A percentile compares a stretch with the other conserved stretches of the same genome.
Evolutionary conservation across 2,888 invertebrate species (phyloP).

Genomic region (Herminia tarsipennalis): DNA sequence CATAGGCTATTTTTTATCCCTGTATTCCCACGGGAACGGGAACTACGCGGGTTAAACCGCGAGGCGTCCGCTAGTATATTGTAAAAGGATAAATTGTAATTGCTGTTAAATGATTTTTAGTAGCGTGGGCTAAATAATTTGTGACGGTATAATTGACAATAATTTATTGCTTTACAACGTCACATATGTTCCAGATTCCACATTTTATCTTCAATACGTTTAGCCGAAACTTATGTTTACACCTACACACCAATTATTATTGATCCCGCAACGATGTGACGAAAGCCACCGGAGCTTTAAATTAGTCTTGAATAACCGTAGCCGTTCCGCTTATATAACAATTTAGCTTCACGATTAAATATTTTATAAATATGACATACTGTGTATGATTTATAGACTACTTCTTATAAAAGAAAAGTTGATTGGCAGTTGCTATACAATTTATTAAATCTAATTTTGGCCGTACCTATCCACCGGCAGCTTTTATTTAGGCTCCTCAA

Average conservation of each 20-base stretch:
- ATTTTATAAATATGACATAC: conserved; percentile 20
- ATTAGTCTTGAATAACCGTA: conserved; percentile 67
- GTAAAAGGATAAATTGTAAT: too few relatives aligned
- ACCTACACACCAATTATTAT: conserved; percentile 59
- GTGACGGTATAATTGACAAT: background rate
- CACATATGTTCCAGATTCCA: conserved; percentile 10
- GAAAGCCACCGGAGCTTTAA: conserved; percentile 59
- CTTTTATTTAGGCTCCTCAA: too few relatives aligned
- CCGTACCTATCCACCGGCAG: too few relatives aligned
- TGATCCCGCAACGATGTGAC: conserved; percentile 54
- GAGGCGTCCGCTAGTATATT: too few relatives aligned
- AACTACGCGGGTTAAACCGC: too few relatives aligned
- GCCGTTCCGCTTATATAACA: conserved; percentile 52
- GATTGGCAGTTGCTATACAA: background rate
- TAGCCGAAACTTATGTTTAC: conserved; percentile 26
- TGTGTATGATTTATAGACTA: conserved; percentile 20
- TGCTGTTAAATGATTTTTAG: too few relatives aligned
- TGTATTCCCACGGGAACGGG: too few relatives aligned
- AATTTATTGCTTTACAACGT: conserved; percentile 4
- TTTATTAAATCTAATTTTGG: background rate
- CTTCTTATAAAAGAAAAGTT: background rate
- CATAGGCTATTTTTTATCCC: too few relatives aligned
- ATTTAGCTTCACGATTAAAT: conserved; percentile 33
- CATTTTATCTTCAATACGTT: conserved; percentile 5
- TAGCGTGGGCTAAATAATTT: too few relatives aligned